Evolutionary conservation across 2,113 vertebrate genomes (phyloP).

Genomic region (Agapornis roseicollis): DNA sequence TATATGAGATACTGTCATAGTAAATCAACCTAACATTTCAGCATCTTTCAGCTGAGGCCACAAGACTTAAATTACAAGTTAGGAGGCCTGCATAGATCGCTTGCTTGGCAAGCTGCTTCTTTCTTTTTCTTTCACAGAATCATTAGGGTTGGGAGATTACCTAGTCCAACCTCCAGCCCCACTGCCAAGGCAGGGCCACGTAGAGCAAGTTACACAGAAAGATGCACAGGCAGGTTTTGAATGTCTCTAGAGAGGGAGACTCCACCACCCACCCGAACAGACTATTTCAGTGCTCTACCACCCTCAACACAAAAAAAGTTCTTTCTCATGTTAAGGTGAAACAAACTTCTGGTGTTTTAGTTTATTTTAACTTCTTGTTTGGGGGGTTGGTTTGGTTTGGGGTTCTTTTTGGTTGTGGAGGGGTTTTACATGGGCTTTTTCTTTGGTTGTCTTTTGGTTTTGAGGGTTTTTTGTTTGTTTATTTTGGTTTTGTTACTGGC

Average conservation of each 20-base stretch:
- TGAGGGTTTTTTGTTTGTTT: too few species aligned
- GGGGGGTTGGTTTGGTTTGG: not conserved
- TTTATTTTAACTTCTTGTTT: not conserved
- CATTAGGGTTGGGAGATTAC: not conserved
- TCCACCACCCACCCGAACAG: not conserved
- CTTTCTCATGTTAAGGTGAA: too few species aligned
- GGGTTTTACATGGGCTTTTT: not conserved
- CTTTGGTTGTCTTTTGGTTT: not conserved
- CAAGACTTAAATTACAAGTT: conserved; percentile 16
- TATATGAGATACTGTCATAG: not conserved
- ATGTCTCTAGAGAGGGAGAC: not conserved
- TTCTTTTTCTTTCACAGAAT: not conserved
- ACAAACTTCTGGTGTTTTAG: not conserved
- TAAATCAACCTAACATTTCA: not conserved
- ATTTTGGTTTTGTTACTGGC: not conserved
- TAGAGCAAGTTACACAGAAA: not conserved
- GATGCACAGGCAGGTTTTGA: not conserved
- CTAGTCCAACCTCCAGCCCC: not conserved
- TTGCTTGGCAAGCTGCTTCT: not conserved
- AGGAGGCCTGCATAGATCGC: not conserved
- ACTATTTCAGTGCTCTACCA: not conserved
- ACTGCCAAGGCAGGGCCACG: not conserved
- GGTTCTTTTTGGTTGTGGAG: not conserved
- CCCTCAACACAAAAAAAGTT: not conserved
- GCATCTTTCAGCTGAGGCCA: not conserved